Base-by-base conservation (phyloP, 2,888 invertebrate genomes). In the Crossocerus cetratus region DNA sequence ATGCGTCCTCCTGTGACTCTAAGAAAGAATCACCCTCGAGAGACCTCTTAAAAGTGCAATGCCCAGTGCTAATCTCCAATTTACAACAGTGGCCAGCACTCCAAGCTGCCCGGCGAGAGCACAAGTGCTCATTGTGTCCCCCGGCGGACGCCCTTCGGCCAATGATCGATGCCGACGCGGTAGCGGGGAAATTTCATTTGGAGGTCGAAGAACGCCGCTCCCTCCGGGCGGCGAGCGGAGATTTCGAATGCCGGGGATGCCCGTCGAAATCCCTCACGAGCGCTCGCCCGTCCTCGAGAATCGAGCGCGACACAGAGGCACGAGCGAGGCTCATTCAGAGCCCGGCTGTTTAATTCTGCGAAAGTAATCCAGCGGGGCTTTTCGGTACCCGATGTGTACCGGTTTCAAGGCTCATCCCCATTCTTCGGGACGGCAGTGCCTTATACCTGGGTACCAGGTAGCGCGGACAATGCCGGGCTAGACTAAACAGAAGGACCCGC, bases 381-480 rank as follows among this genome's bases (percentile, higher is more conserved):
- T 66, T 43, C 44, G 54, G 20, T 55, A 22, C 62, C n/a, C 60
- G 49, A n/a, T n/a, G 20, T 63, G 60, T 63, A 44, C 53, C 58
- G 23, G 5, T 65, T 61, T 56, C 53, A 21, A 44, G 57, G 57
- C 57, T 56, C 32, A 56, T 69, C 54, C 21, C 56, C 43, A 14
- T 22, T 43, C 61, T 49, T 4, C 54, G n/a, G 49, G n/a, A 16
- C 13, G 49, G 16, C 49, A 16, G 14, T 14, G 49, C 49, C 49
- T 49, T 49, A 49, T 49, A 49, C 49, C 49, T 49, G 49, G 49
- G 49, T 49, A 49, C 49, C 49, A 49, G 49, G 49, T 49, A 49
- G n/a, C 49, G 49, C 16, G 49, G 16, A 49, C 49, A 49, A 49
- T 49, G 16, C 32, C 32, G 11, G 32, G 49, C 14, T n/a, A 16